Percentiles rank a stretch among this genome's conserved stretches.
phyloP scores from a whole-genome alignment of 2,113 vertebrate genomes.

The Panthera tigris region DNA sequence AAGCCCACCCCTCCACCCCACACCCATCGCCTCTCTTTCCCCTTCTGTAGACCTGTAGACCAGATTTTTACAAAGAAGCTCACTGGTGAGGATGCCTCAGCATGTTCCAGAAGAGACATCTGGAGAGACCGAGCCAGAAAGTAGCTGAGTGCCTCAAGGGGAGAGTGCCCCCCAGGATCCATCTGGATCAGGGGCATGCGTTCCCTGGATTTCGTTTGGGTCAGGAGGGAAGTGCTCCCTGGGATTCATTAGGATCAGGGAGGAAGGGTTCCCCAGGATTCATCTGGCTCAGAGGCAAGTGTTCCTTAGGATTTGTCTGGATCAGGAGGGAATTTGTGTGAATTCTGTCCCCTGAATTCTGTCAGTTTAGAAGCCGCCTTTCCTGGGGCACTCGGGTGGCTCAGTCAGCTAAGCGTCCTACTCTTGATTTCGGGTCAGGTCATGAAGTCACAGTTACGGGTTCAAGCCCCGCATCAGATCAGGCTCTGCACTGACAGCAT shows the following conservation, averaged over 20 bases:
- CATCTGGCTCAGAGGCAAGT: accelerated
- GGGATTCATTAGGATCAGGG: neutral
- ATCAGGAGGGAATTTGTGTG: no score
- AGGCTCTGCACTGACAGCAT: no score
- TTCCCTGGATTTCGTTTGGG: neutral
- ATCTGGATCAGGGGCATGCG: neutral
- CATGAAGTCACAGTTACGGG: no score
- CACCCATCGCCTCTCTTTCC: no score
- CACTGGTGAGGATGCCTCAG: neutral
- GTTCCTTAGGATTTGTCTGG: neutral
- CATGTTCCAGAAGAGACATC: neutral
- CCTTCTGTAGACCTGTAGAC: neutral
- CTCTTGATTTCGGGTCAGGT: no score
- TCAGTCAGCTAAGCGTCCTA: no score
- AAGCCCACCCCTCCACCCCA: neutral
- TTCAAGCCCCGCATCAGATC: no score
- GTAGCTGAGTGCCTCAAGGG: accelerated
- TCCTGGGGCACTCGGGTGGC: no score
- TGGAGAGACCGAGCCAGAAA: neutral
- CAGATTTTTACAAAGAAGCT: neutral
- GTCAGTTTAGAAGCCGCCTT: neutral
- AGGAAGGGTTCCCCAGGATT: neutral
- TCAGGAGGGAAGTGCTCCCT: neutral
- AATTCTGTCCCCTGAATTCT: no score
- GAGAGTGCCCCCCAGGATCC: neutral